Base-by-base conservation (phyloP, 2,797 vertebrate genomes). In the Intellagama lesueurii region DNA sequence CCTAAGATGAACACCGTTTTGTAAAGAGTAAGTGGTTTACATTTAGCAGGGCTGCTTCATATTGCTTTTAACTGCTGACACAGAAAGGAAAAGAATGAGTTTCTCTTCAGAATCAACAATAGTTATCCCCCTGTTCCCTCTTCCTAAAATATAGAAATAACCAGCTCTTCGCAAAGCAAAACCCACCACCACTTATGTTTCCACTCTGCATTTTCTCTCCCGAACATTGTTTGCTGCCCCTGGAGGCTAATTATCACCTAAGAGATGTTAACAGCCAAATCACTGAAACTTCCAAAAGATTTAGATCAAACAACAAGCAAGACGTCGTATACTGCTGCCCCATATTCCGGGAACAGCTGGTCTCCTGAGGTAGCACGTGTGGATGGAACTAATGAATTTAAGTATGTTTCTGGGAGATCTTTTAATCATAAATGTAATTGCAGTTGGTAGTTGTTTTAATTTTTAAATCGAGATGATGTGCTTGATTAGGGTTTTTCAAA, bases 381-480 rank as follows among this genome's bases (percentile, higher is more conserved):
- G 91, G 94, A 92, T 93, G 89, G 82, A 94, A 87, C 93, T 96
- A 96, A 96, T 96, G 90, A 95, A 94, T 96, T 94, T 95, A 93
- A 95, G 94, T 94, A 93, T 11, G 22, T 91, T 92, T 93, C 90
- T 93, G 90, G 94, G 96, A 94, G 93, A 94, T 94, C 91, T 94
- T 95, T 91, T 92, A 95, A 94, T 96, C 92, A 93, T 90, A 69
- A 92, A 64, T 94, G 90, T 95, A 94, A 96, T 95, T 95, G 93
- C 92, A 95, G 90, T 94, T 91, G 88, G 91, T 94, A 93, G 90
- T 91, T 90, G 89, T 94, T 92, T 92, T 90, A 92, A 92, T 93
- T 92, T 95, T 95, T 92, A 94, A 95, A 92, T 89, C 89, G 14
- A 83, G 69, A 90, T 56, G 85, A 81, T 93, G 86, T 93, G 90